Evolutionary conservation across 2,797 vertebrate genomes (phyloP).

Genomic region (Anguilla pacifica): DNA sequence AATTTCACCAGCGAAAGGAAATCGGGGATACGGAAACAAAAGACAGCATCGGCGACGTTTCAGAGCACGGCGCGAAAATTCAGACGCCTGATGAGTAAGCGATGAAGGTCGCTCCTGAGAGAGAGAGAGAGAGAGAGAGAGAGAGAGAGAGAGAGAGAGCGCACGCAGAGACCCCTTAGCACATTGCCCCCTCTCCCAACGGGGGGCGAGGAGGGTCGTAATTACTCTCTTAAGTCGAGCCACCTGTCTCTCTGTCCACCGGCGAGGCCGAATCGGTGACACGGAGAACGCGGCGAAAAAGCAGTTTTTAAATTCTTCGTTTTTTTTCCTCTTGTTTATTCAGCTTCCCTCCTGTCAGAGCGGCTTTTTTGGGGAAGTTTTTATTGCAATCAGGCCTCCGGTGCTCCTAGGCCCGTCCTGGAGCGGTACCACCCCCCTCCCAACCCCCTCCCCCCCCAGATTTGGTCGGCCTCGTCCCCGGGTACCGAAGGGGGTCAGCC

Average conservation of each 20-base stretch:
- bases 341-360: conserved; percentile 68
- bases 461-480: not conserved
- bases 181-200: conserved; percentile 61
- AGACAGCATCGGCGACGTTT: not conserved
- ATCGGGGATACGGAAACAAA: too few relatives aligned
- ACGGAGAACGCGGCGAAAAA: conserved; percentile 55
- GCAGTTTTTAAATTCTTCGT: conserved; percentile 10
- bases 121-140: conserved; percentile 42
- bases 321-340: conserved; percentile 63
- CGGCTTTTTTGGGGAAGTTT: conserved; percentile 58
- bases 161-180: conserved; percentile 51
- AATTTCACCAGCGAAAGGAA: not conserved
- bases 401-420: conserved; percentile 30
- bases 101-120: conserved; percentile 10
- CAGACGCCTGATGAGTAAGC: not conserved
- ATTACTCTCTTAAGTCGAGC: conserved; percentile 61
- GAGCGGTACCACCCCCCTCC: not conserved
- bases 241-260: conserved; percentile 66
- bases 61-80: not conserved
- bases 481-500: conserved; percentile 2
- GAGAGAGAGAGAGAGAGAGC: conserved; percentile 39
- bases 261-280: conserved; percentile 48
- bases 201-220: conserved; percentile 56
- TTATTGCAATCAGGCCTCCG: conserved; percentile 41
- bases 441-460: not conserved